phyloP scores from a whole-genome alignment of 2,888 invertebrate genomes.

The Callyntrura guangdongensis region DNA sequence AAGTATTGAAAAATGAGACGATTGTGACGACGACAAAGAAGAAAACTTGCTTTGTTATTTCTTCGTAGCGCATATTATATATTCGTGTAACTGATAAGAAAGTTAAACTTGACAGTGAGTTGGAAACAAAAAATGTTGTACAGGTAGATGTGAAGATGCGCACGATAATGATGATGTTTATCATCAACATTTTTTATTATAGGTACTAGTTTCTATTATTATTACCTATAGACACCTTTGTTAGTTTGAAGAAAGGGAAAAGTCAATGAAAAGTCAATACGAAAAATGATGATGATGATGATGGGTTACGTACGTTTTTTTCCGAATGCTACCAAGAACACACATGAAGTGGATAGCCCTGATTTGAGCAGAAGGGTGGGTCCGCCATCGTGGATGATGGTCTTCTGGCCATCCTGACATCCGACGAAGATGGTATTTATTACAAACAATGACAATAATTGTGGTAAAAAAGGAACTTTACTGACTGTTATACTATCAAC shows the following conservation, averaged over 20 bases:
- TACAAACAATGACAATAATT: no score
- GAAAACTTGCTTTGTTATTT: constrained; percentile 25
- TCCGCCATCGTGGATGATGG: background rate
- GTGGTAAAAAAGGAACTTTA: no score
- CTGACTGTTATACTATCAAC: no score
- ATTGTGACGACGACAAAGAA: no score
- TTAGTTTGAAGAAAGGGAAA: constrained; percentile 36
- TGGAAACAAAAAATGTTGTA: background rate
- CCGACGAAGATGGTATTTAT: no score
- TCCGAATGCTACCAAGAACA: no score
- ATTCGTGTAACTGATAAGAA: no score
- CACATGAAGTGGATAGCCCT: background rate
- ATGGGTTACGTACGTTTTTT: background rate
- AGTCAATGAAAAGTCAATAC: background rate
- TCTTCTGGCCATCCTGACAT: background rate
- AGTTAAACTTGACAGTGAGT: constrained; percentile 13
- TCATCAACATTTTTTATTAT: no score
- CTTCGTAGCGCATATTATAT: background rate
- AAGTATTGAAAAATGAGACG: constrained; percentile 49
- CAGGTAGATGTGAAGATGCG: background rate
- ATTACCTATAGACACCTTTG: constrained; percentile 4
- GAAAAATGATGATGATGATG: background rate
- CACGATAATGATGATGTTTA: background rate
- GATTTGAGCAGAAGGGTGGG: no score
- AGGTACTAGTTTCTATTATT: no score